Evolutionary conservation across 2,797 vertebrate species (phyloP).

Genomic region (Labroides dimidiatus): DNA sequence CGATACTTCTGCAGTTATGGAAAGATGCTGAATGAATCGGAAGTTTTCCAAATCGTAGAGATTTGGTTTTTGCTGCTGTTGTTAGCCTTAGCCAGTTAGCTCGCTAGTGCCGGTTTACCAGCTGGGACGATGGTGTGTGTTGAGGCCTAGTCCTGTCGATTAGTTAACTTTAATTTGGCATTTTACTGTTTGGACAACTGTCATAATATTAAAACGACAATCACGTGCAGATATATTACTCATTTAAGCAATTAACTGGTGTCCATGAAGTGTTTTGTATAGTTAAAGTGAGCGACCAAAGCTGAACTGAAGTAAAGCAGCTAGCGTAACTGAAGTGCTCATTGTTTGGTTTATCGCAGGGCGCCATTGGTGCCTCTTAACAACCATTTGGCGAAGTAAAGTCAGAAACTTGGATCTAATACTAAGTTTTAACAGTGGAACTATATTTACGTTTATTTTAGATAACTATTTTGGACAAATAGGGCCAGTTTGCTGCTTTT

Average conservation of each 20-base stretch:
- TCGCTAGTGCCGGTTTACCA: constrained; percentile 21
- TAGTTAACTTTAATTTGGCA: not conserved
- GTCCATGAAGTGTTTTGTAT: rapidly evolving
- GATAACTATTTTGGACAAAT: not conserved
- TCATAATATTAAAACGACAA: not conserved
- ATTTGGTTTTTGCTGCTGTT: not conserved
- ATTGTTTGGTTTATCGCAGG: constrained; percentile 56
- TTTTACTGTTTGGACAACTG: not conserved
- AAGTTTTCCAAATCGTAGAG: rapidly evolving
- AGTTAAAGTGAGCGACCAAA: not conserved
- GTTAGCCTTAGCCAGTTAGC: constrained; percentile 58
- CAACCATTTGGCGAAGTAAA: not conserved
- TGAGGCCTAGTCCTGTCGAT: constrained; percentile 15
- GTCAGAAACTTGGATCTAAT: rapidly evolving
- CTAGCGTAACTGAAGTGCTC: constrained; percentile 8
- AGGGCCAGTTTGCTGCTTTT: too few species aligned
- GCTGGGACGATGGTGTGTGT: not conserved
- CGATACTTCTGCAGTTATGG: rapidly evolving
- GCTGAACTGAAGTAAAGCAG: not conserved
- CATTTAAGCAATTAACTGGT: not conserved
- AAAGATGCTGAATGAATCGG: rapidly evolving
- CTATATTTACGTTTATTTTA: rapidly evolving
- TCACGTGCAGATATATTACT: rapidly evolving
- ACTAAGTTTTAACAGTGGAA: not conserved
- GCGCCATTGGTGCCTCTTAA: constrained; percentile 32